phyloP scores from a whole-genome alignment of 2,113 vertebrate genomes.

The Abramis brama region DNA sequence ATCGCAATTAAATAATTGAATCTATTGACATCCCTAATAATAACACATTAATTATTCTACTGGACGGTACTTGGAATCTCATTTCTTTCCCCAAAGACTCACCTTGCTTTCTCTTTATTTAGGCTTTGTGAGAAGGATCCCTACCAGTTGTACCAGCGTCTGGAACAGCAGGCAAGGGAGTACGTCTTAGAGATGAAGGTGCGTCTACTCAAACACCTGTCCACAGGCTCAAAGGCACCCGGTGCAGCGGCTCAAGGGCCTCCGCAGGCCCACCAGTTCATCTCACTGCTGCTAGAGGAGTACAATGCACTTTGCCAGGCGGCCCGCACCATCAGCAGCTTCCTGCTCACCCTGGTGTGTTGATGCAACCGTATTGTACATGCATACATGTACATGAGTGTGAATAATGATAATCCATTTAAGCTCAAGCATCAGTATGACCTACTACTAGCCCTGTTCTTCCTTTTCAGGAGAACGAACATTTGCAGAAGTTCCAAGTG shows the following conservation, averaged over 20 bases:
- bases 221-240: constrained; percentile 80
- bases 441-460: not conserved
- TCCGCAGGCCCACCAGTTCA: constrained; percentile 92
- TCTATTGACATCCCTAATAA: no score
- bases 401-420: not conserved
- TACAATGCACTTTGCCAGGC: constrained; percentile 95
- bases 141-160: constrained; percentile 93
- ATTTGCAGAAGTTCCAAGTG: constrained; percentile 97
- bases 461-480: constrained; percentile 87
- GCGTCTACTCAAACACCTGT: constrained; percentile 90
- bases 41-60: not conserved
- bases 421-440: not conserved
- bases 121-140: constrained; percentile 97
- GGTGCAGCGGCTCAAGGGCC: constrained; percentile 82
- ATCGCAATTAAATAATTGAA: no score
- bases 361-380: not conserved
- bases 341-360: constrained; percentile 95
- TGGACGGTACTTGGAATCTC: not conserved
- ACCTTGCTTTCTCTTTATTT: not conserved
- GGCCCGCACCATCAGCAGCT: constrained; percentile 93
- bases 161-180: constrained; percentile 95
- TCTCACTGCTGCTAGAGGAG: constrained; percentile 94
- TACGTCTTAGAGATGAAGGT: constrained; percentile 97
- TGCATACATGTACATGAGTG: not conserved
- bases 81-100: not conserved